These are phyloP conservation scores for Globia sparganii DNA, from an alignment of 2,888 invertebrate genomes.

Conservation along the genomic window DNA sequence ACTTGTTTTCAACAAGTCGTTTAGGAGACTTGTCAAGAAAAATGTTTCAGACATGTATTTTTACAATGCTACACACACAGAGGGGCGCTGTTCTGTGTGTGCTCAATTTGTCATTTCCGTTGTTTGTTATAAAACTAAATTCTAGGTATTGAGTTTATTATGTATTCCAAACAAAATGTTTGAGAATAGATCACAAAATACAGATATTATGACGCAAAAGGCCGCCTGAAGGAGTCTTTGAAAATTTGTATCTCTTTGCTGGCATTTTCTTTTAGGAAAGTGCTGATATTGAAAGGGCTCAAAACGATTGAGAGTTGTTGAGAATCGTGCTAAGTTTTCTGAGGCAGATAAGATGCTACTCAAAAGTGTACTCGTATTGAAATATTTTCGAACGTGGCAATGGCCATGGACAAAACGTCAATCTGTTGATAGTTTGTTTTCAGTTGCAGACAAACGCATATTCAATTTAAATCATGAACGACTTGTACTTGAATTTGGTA, in stretches of 20 bases:
- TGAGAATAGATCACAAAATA: conserved; percentile 21
- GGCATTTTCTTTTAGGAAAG: not conserved
- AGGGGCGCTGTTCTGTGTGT: too few relatives aligned
- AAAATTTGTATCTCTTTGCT: conserved; percentile 22
- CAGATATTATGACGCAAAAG: conserved; percentile 25
- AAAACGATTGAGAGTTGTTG: not conserved
- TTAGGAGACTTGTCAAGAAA: not conserved
- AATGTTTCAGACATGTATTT: not conserved
- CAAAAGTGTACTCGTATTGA: conserved; percentile 1
- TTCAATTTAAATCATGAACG: not conserved
- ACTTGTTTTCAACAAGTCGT: not conserved
- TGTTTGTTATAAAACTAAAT: not conserved
- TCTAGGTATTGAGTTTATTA: not conserved
- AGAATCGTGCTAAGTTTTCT: not conserved
- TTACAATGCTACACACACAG: not conserved
- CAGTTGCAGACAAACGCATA: not conserved
- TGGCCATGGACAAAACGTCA: not conserved
- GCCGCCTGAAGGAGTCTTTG: conserved; percentile 11
- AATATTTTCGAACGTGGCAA: not conserved
- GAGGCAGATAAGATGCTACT: not conserved
- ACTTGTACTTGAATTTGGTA: not conserved
- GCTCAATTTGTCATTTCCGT: conserved; percentile 14
- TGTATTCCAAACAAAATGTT: conserved; percentile 16
- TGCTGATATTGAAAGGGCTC: conserved; percentile 23
- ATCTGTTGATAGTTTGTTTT: not conserved